Evolutionary conservation across 1,140 invertebrate species (phyloP), one percentile per base, ranked within the genome.

Genomic region (Berghia stephanieae): DNA sequence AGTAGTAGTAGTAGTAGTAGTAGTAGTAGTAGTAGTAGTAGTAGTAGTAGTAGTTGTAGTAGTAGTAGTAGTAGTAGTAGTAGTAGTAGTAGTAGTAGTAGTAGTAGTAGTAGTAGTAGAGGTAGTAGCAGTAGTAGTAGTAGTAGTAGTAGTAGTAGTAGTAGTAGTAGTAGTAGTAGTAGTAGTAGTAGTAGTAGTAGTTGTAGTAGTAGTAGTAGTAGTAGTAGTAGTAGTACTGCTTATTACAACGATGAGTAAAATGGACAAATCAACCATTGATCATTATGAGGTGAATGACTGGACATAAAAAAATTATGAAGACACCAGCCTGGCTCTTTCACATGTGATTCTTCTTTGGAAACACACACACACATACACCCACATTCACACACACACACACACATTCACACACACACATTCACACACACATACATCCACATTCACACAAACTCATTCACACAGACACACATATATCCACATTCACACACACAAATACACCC

Each of bases 81-180:
- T 21, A 70, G 68, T 21, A 70, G 68, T 21, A 70, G 68, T 21
- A 70, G 68, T 40, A 70, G 68, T 40, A 70, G 68, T 40, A 70
- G 68, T 40, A 70, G 68, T 40, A 70, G 68, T 40, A 70, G 68
- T 40, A 70, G 68, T 40, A 70, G 68, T 40, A 70, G 68, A 13
- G 42, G 68, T 40, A 42, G 68, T 40, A 42, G 68, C 18, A 18
- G 68, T 40, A 70, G 68, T 40, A 42, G 68, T 40, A 70, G 68
- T 40, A 70, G 68, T 40, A 70, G 68, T 40, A 70, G 60, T 16
- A 66, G 60, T 16, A 66, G 60, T 21, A 66, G 68, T 40, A 70
- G 68, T 21, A 70, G 68, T 21, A 70, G 68, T 21, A 70, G 68
- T 21, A 70, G 68, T 21, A 70, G 68, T 21, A 70, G 68, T 21